These are phyloP conservation scores for Macropus fuliginosus DNA, from an alignment of 2,797 vertebrate species.

Conservation along the genomic window DNA sequence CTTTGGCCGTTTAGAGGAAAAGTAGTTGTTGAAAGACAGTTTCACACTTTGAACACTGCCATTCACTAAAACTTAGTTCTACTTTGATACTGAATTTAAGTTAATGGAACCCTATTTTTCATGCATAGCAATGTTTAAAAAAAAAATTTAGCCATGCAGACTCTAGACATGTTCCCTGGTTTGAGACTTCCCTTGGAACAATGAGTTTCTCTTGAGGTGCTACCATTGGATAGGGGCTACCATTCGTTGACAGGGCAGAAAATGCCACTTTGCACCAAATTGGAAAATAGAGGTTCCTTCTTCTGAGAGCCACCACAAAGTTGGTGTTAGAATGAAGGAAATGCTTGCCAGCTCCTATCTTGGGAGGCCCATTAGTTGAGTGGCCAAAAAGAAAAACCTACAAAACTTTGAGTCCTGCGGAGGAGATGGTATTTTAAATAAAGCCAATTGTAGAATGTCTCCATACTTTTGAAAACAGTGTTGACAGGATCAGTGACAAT, in stretches of 20 bases:
- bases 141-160: conserved; percentile 55
- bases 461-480: conserved; percentile 7
- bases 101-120: conserved; percentile 43
- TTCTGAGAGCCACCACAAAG: not conserved
- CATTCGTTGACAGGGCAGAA: not conserved
- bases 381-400: conserved; percentile 12
- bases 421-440: conserved; percentile 3
- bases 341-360: not conserved
- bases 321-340: not conserved
- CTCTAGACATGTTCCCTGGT: conserved; percentile 18
- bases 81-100: conserved; percentile 56
- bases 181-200: conserved; percentile 69
- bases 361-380: not conserved
- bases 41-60: conserved; percentile 70
- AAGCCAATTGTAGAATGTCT: conserved; percentile 9
- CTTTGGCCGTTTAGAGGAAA: conserved; percentile 73
- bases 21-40: conserved; percentile 74
- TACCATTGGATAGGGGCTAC: not conserved
- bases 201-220: not conserved
- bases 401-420: not conserved
- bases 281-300: not conserved
- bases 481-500: not conserved
- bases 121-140: conserved; percentile 51
- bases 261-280: not conserved
- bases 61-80: conserved; percentile 62